Percentiles rank a stretch among this genome's conserved stretches.
These are phyloP conservation scores for Himalopsyche phryganea DNA, from an alignment of 1,140 invertebrate genomes.

Conservation along the genomic window DNA sequence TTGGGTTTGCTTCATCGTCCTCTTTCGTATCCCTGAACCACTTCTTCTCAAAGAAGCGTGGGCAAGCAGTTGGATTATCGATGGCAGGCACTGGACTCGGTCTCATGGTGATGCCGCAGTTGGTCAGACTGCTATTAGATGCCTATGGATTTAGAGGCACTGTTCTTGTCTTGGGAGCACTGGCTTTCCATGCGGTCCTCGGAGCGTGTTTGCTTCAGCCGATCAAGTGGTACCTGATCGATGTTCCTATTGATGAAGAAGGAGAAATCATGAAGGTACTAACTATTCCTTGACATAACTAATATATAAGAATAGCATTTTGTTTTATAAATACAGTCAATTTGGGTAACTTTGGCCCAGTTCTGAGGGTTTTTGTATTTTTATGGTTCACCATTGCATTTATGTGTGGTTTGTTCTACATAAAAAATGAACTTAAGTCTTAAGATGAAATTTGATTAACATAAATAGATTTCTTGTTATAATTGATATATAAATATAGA, in stretches of 20 bases:
- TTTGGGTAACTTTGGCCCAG: too few species aligned
- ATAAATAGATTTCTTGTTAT: too few species aligned
- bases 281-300: too few species aligned
- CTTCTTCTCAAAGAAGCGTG: constrained; percentile 69
- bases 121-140: constrained; percentile 59
- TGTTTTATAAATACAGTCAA: too few species aligned
- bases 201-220: constrained; percentile 66
- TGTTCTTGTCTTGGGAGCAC: constrained; percentile 62
- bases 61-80: constrained; percentile 71
- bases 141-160: constrained; percentile 62
- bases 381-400: too few species aligned
- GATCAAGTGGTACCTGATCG: constrained; percentile 61
- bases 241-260: constrained; percentile 57
- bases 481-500: too few species aligned
- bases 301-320: too few species aligned
- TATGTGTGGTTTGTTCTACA: too few species aligned
- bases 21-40: constrained; percentile 71
- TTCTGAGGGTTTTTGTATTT: too few species aligned
- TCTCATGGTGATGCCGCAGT: constrained; percentile 71
- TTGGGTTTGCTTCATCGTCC: constrained; percentile 65
- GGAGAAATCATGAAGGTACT: constrained; percentile 51
- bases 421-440: too few species aligned
- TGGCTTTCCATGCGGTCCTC: constrained; percentile 63
- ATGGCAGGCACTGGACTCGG: constrained; percentile 73
- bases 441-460: too few species aligned